A percentile compares a stretch with the other conserved stretches of the same genome.
Conservation (phyloP, 2,113 vertebrate genomes). For the Brachyhypopomus occidentalis region DNA sequence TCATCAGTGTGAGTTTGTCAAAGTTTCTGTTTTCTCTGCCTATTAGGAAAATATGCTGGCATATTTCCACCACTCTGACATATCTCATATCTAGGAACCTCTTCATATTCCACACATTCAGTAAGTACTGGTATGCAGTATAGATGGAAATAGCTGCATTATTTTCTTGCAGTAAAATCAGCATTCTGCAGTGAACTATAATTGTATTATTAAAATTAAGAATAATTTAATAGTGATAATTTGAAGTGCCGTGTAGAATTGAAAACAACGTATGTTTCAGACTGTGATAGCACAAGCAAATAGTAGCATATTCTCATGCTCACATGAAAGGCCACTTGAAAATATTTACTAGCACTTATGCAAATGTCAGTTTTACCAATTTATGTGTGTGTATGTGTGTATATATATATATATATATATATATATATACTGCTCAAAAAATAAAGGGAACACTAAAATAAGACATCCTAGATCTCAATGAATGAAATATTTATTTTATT, state of each 20-base stretch:
- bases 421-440: too few species aligned
- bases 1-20: conserved; percentile 81
- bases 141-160: not conserved
- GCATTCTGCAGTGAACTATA: not conserved
- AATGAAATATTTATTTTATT: too few species aligned
- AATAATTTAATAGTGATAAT: not conserved
- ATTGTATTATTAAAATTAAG: not conserved
- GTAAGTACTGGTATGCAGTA: not conserved
- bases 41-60: not conserved
- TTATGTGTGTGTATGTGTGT: too few species aligned
- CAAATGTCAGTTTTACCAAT: not conserved
- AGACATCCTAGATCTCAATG: too few species aligned
- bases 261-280: not conserved
- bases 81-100: not conserved
- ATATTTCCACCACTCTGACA: not conserved
- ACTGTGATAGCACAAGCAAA: not conserved
- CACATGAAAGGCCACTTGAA: not conserved
- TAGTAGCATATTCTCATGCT: not conserved
- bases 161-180: not conserved
- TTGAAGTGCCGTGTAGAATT: not conserved
- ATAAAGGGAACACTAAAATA: too few species aligned
- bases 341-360: not conserved
- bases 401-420: too few species aligned
- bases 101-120: not conserved
- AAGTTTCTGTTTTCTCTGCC: conserved; percentile 18